phyloP scores from a whole-genome alignment of 2,113 vertebrate species.

The Potamarius usumacintae region DNA sequence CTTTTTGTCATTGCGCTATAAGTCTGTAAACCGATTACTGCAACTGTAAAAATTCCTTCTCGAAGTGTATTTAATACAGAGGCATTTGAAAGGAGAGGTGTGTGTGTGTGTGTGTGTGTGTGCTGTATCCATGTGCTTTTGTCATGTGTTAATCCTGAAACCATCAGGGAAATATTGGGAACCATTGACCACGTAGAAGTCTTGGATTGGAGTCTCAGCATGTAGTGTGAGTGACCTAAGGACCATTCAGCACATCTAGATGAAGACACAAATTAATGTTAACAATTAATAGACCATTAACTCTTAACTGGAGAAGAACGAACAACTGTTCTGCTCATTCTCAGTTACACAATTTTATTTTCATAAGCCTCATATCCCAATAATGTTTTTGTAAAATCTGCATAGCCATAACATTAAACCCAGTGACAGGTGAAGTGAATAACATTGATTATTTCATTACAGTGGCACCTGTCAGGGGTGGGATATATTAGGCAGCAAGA shows the following conservation, averaged over 20 bases:
- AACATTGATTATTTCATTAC: no score
- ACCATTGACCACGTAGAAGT: background rate
- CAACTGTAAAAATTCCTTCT: background rate
- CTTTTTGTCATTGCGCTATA: background rate
- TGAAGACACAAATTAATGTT: background rate
- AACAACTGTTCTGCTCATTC: constrained; percentile 10
- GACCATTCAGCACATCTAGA: background rate
- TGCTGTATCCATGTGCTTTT: background rate
- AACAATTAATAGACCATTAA: constrained; percentile 35
- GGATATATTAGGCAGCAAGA: no score
- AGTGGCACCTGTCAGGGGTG: no score
- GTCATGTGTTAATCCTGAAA: constrained; percentile 28
- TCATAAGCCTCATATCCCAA: background rate
- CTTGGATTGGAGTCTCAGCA: background rate
- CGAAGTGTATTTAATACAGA: background rate
- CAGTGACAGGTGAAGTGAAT: no score
- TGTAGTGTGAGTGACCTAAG: background rate
- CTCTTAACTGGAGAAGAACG: constrained; percentile 23
- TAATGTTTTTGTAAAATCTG: background rate
- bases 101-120: constrained; percentile 8
- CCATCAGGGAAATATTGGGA: background rate
- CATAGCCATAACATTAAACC: background rate
- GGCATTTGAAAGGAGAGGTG: background rate
- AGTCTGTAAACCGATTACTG: background rate
- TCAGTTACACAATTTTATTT: constrained; percentile 7